Evolutionary conservation across 2,888 invertebrate genomes (phyloP), one percentile per base, ranked within the genome.

Genomic region (Zootermopsis nevadensis): DNA sequence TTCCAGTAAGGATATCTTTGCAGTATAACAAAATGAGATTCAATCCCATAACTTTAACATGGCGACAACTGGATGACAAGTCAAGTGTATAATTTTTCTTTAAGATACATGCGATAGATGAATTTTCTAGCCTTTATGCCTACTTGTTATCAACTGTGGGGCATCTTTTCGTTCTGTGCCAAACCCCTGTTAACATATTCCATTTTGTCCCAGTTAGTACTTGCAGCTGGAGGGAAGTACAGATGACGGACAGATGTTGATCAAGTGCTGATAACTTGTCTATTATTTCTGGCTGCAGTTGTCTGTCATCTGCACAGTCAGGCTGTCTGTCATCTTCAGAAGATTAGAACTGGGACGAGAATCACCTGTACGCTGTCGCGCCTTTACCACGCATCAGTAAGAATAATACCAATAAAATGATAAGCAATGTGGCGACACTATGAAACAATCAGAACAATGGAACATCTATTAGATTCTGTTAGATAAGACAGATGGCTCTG

Each of bases 191-290:
- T 69, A 69, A 69, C 31, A 69, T 15, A 69, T 69, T 33, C 69
- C 69, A 69, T 19, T 22, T 27, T 27, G n/a, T 60, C n/a, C 60
- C n/a, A 19, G 48, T 15, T 15, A 48, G 48, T 30, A 22, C 31
- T 69, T 69, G 33, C 31, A 22, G 31, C 31, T 22, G 30, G 69
- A 31, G 22, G 69, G 69, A 69, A 22, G 2, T 38, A 42, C 35
- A 38, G 38, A 38, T 74, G 74, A 74, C 38, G 31, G 74, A 74
- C 74, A 74, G 74, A 74, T 74, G 74, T 74, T 74, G 74, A 74
- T 74, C 74, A 74, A 74, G 74, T 74, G 74, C 33, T 74, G 74
- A 74, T 74, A 74, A 74, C 74, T 33, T 74, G 74, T 74, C 74
- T 74, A 74, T 74, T 74, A 74, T 74, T 74, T 74, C 74, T 38